Conservation (phyloP, 2,797 vertebrate genomes). For the Mastacembelus armatus region DNA sequence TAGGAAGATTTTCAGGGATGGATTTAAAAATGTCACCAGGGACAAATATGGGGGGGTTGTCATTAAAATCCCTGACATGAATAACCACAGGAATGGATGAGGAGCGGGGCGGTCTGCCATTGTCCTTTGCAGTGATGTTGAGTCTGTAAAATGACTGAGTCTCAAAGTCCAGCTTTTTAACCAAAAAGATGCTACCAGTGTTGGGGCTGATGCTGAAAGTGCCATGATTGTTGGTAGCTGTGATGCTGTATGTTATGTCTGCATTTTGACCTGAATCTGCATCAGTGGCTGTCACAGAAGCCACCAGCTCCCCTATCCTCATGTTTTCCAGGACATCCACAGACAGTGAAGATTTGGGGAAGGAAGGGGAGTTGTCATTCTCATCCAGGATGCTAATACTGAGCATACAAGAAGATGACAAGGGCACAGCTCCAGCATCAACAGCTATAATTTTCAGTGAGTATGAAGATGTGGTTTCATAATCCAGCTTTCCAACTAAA, state of each 20-base stretch:
- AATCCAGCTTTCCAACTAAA: slow-evolving; percentile 91
- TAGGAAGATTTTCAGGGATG: slow-evolving; percentile 93
- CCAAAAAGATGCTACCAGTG: slow-evolving; percentile 95
- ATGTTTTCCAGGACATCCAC: slow-evolving; percentile 97
- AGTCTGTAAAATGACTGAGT: slow-evolving; percentile 94
- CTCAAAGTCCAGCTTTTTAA: slow-evolving; percentile 95
- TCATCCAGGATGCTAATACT: slow-evolving; percentile 94
- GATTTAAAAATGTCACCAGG: slow-evolving; percentile 96
- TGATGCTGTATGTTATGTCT: slow-evolving; percentile 94
- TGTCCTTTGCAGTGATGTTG: slow-evolving; percentile 95
- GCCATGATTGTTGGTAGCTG: slow-evolving; percentile 93
- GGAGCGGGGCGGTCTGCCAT: slow-evolving; percentile 90
- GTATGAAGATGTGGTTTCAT: slow-evolving; percentile 91
- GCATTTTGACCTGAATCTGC: slow-evolving; percentile 94
- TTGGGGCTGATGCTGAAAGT: slow-evolving; percentile 97
- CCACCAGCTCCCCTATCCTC: slow-evolving; percentile 95
- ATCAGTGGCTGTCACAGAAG: slow-evolving; percentile 93
- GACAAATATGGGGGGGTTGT: slow-evolving; percentile 94
- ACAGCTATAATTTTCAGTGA: slow-evolving; percentile 92
- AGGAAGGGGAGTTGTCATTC: slow-evolving; percentile 96
- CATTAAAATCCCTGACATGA: slow-evolving; percentile 96
- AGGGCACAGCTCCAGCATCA: slow-evolving; percentile 86
- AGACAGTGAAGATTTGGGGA: slow-evolving; percentile 89
- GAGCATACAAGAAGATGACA: slow-evolving; percentile 92
- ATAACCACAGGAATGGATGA: slow-evolving; percentile 94